Evolutionary conservation across 1,140 invertebrate genomes (phyloP).

Genomic region (Bombus sibiricus): DNA sequence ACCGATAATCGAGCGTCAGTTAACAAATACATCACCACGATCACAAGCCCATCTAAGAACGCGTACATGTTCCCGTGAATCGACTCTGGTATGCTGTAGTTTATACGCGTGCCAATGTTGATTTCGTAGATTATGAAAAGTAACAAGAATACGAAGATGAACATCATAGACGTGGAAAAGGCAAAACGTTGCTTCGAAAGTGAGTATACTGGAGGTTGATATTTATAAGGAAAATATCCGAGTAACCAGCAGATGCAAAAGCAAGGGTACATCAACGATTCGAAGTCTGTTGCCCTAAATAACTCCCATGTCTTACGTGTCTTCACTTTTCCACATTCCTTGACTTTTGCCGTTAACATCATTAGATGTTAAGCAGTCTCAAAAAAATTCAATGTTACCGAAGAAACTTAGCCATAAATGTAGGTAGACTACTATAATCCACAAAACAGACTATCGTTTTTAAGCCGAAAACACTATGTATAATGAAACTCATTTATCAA

Average conservation of each 20-base stretch:
- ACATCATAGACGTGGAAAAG: constrained; percentile 43
- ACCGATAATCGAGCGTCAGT: constrained; percentile 53
- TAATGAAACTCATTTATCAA: background rate
- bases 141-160: constrained; percentile 1
- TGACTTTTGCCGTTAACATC: background rate
- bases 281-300: constrained; percentile 64
- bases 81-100: constrained; percentile 48
- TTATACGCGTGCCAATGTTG: constrained; percentile 36
- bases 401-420: background rate
- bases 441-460: too few species aligned
- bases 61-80: constrained; percentile 71
- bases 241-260: constrained; percentile 56
- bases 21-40: constrained; percentile 51
- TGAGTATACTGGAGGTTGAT: constrained; percentile 9
- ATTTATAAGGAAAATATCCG: constrained; percentile 68
- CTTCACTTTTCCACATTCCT: background rate
- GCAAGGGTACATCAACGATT: constrained; percentile 63
- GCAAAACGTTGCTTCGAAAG: constrained; percentile 33
- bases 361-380: background rate
- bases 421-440: background rate
- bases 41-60: constrained; percentile 45
- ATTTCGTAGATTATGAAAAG: constrained; percentile 58
- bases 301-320: constrained; percentile 49
- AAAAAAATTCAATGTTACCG: background rate
- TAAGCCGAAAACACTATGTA: background rate